Evolutionary conservation across 2,888 invertebrate genomes (phyloP).

Genomic region (Mechanitis messenoides): DNA sequence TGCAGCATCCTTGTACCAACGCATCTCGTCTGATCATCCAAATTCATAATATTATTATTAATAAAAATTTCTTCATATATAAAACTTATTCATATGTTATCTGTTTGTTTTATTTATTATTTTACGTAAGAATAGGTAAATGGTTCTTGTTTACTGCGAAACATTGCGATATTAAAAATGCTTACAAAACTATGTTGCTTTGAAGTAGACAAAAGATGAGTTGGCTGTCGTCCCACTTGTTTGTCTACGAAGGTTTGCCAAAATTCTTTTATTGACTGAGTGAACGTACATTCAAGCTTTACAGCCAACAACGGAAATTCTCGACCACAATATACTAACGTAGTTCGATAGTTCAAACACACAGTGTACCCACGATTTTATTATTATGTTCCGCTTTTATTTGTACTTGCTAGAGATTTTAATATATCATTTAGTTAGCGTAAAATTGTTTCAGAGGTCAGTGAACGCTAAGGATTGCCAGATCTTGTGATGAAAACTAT

Average conservation of each 20-base stretch:
- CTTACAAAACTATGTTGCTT: slow-evolving; percentile 67
- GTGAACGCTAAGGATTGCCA: slow-evolving; percentile 71
- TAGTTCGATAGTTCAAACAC: slow-evolving; percentile 32
- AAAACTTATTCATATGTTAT: background rate
- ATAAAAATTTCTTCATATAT: background rate
- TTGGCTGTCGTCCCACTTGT: slow-evolving; percentile 74
- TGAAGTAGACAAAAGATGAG: slow-evolving; percentile 73
- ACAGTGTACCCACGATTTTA: slow-evolving; percentile 20
- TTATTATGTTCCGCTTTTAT: slow-evolving; percentile 13
- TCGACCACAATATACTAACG: slow-evolving; percentile 42
- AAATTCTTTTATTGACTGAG: slow-evolving; percentile 74
- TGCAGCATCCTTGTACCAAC: slow-evolving; percentile 51
- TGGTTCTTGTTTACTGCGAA: slow-evolving; percentile 43
- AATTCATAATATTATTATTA: slow-evolving; percentile 33
- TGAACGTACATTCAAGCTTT: slow-evolving; percentile 59
- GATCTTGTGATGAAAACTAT: slow-evolving; percentile 70
- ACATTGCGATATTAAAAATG: slow-evolving; percentile 60
- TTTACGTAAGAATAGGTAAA: slow-evolving; percentile 23
- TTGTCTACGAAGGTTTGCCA: slow-evolving; percentile 74
- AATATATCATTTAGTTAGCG: slow-evolving; percentile 26
- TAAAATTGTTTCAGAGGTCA: slow-evolving; percentile 61
- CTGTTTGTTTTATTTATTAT: slow-evolving; percentile 9
- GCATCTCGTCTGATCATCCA: slow-evolving; percentile 47
- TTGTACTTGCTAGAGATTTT: slow-evolving; percentile 1
- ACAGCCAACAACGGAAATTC: slow-evolving; percentile 50